phyloP scores from a whole-genome alignment of 2,113 vertebrate genomes.

The Microtus montanus region DNA sequence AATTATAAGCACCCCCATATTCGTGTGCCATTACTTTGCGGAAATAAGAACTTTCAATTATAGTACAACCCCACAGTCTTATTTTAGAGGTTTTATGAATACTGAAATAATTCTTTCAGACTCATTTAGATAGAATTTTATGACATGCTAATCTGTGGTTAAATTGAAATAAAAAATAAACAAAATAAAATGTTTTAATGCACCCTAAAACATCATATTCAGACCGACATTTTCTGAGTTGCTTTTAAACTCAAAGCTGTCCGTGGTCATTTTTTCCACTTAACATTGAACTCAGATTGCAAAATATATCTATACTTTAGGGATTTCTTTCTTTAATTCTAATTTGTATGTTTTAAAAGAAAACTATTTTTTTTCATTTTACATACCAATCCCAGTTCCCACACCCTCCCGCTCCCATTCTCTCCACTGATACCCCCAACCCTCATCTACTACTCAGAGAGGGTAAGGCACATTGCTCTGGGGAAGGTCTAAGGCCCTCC shows the following conservation, averaged over 20 bases:
- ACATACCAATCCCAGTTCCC: too few species aligned
- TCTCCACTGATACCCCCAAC: too few species aligned
- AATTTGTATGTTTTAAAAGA: too few species aligned
- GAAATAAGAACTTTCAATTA: neutral
- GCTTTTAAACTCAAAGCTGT: neutral
- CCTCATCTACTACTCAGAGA: too few species aligned
- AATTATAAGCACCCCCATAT: neutral
- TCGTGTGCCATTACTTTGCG: neutral
- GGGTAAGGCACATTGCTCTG: too few species aligned
- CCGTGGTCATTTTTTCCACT: neutral
- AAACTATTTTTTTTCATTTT: too few species aligned
- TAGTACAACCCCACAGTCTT: neutral
- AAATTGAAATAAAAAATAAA: neutral
- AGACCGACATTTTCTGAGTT: neutral
- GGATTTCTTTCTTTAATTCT: neutral
- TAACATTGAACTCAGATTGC: neutral
- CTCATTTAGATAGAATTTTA: neutral
- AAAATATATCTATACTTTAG: neutral
- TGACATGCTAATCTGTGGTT: neutral
- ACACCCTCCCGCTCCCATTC: too few species aligned
- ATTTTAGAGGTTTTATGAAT: neutral
- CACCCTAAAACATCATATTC: neutral
- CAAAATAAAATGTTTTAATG: neutral
- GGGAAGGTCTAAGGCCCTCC: too few species aligned
- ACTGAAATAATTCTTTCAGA: neutral